Base-by-base conservation (phyloP, 2,113 vertebrate species). In the Hippocampus barbouri region DNA sequence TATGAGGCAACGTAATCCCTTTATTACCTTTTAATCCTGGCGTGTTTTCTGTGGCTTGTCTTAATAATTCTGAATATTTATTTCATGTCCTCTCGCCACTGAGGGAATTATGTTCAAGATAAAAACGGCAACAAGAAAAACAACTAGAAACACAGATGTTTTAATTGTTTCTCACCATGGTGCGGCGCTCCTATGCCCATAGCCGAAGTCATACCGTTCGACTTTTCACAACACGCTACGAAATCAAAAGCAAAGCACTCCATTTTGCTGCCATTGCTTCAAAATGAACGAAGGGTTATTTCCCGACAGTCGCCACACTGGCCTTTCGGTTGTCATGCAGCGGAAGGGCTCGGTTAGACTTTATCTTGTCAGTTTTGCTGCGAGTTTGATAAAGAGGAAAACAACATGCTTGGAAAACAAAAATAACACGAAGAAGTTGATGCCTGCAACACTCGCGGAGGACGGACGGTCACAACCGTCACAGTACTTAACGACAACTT, bases 1-100 rank as follows among this genome's bases (percentile, higher is more conserved):
- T 49, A 20, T 16, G 60, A 45, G 23, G 59, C 25, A 1, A 11
- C 34, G 23, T 70, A 72, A 77, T 79, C 66, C 53, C 51, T 79
- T 73, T 72, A 67, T 41, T 53, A 15, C 18, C 43, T 20, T 20
- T 68, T 59, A 76, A 76, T 79, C 76, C 62, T 11, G 70, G 27
- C 57, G 47, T 70, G 30, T 64, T 57, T 41, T 69, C 62, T 65
- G 38, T 65, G 45, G 43, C 73, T 21, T 14, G 5, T 12, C 60
- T 38, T 30, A 25, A 61, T 49, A 45, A 60, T 23, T 66, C 41
- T 72, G 18, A 41, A 43, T 70, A 72, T 54, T 27, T 34, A 4
- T 51, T 67, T 43, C 14, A 23, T 51, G 11, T 74, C 4, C 59
- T 27, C 9, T n/a, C 2, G 2, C 40, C 62, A 43, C 10, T 38